Percentiles rank a stretch among this genome's conserved stretches.
Conservation (phyloP, 2,113 vertebrate species). For the Xenopus laevis region DNA sequence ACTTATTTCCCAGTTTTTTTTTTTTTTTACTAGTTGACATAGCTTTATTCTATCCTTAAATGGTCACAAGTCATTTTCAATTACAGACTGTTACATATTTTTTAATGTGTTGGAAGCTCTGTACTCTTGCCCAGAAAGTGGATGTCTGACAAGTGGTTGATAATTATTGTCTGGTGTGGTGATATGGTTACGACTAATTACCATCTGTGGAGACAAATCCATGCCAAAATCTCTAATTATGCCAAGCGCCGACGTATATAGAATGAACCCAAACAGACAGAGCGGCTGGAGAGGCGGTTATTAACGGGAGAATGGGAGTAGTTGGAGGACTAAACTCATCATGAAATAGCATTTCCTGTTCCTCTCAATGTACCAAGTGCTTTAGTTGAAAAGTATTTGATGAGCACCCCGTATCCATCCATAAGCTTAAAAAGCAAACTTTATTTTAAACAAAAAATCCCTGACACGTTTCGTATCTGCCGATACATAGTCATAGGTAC, state of each 20-base stretch:
- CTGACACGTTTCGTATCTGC: too few species aligned
- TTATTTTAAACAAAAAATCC: too few species aligned
- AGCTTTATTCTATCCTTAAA: background rate
- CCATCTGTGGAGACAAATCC: constrained; percentile 19
- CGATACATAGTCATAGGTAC: too few species aligned
- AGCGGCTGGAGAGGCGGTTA: background rate
- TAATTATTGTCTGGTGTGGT: constrained; percentile 20
- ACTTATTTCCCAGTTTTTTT: background rate
- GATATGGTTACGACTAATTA: constrained; percentile 32
- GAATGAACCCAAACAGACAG: constrained; percentile 14
- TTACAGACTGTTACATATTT: background rate
- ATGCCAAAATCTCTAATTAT: constrained; percentile 6
- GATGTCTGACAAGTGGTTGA: constrained; percentile 12
- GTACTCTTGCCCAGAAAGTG: background rate
- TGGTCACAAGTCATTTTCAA: background rate
- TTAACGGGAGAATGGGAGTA: background rate
- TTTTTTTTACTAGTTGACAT: background rate
- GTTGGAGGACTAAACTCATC: too few species aligned
- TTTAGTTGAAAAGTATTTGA: too few species aligned
- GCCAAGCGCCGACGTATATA: background rate
- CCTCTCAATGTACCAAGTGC: too few species aligned
- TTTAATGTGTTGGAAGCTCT: background rate
- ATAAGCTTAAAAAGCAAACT: too few species aligned
- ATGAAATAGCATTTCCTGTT: too few species aligned
- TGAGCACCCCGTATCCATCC: too few species aligned